phyloP scores from a whole-genome alignment of 35 echinoderm and acorn worm genomes.

The Apostichopus californicus region DNA sequence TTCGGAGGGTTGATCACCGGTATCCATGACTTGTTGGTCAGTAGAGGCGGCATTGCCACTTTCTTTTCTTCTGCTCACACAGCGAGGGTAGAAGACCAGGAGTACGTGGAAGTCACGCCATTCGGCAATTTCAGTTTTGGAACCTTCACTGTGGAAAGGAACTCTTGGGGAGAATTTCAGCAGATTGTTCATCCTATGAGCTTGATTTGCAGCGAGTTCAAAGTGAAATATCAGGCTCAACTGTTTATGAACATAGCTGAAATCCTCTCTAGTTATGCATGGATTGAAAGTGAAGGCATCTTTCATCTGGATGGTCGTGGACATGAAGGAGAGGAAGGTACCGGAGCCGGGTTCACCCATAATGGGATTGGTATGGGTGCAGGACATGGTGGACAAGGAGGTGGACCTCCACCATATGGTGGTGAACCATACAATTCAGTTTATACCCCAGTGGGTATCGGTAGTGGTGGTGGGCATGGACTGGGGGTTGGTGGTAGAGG shows the following conservation, averaged over 20 bases:
- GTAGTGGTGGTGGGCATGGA: slow-evolving; percentile 91
- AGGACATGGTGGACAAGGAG: slow-evolving; percentile 93
- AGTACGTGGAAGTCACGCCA: slow-evolving; percentile 74
- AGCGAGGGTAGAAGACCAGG: slow-evolving; percentile 75
- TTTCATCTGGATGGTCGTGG: slow-evolving; percentile 89
- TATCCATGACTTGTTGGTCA: slow-evolving; percentile 76
- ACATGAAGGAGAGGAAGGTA: slow-evolving; percentile 53
- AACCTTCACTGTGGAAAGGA: slow-evolving; percentile 76
- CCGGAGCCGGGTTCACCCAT: slow-evolving; percentile 70
- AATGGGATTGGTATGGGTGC: slow-evolving; percentile 80
- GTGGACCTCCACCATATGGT: slow-evolving; percentile 86
- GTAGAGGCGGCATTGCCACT: slow-evolving; percentile 62
- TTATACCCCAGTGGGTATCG: slow-evolving; percentile 60
- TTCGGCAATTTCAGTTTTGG: slow-evolving; percentile 87
- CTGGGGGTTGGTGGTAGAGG: slow-evolving; percentile 71
- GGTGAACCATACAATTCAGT: slow-evolving; percentile 79
- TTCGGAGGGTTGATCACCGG: slow-evolving; percentile 81
- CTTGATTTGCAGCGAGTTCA: slow-evolving; percentile 62
- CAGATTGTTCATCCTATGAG: slow-evolving; percentile 72
- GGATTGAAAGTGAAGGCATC: slow-evolving; percentile 85
- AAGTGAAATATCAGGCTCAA: slow-evolving; percentile 82
- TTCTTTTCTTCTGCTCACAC: slow-evolving; percentile 87
- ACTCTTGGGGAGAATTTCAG: slow-evolving; percentile 78
- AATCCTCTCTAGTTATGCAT: slow-evolving; percentile 72
- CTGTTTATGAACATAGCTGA: slow-evolving; percentile 85